phyloP scores from a whole-genome alignment of 1,140 invertebrate genomes.

The Drosophila littoralis region DNA sequence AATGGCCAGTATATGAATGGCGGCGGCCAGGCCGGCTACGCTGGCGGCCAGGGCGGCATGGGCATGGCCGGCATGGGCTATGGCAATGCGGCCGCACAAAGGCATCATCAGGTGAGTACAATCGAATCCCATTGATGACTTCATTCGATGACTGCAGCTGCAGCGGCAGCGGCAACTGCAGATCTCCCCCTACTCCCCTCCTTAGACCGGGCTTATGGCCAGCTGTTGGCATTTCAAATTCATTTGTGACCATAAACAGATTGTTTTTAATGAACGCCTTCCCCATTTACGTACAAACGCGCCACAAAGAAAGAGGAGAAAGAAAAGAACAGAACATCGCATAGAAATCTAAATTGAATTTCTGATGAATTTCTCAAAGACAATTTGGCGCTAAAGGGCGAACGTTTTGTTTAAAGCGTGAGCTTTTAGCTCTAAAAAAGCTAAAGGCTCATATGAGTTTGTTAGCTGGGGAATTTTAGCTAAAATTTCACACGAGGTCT shows the following conservation, averaged over 20 bases:
- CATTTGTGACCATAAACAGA: constrained; percentile 56
- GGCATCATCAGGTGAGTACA: constrained; percentile 83
- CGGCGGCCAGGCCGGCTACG: constrained; percentile 77
- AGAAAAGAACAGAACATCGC: background rate
- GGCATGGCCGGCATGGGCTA: constrained; percentile 84
- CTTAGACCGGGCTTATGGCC: constrained; percentile 5
- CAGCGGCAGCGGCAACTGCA: constrained; percentile 4
- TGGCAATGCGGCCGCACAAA: constrained; percentile 67
- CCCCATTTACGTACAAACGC: constrained; percentile 30
- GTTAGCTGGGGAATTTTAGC: too few relatives aligned
- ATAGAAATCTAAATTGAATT: constrained; percentile 32
- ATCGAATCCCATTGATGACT: constrained; percentile 7
- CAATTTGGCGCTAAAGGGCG: background rate
- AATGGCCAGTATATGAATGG: constrained; percentile 82
- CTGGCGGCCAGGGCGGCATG: constrained; percentile 65
- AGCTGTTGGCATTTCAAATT: constrained; percentile 55
- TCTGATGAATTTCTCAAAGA: constrained; percentile 20
- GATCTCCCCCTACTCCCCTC: too few relatives aligned
- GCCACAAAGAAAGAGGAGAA: constrained; percentile 21
- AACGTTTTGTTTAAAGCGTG: background rate
- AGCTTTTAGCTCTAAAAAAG: background rate
- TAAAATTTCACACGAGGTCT: too few relatives aligned
- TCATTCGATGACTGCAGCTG: constrained; percentile 41
- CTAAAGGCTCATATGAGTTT: background rate
- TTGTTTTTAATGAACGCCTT: constrained; percentile 19